Percentiles rank a stretch among this genome's conserved stretches.
phyloP scores from a whole-genome alignment of 2,113 vertebrate species.

The Callithrix jacchus region DNA sequence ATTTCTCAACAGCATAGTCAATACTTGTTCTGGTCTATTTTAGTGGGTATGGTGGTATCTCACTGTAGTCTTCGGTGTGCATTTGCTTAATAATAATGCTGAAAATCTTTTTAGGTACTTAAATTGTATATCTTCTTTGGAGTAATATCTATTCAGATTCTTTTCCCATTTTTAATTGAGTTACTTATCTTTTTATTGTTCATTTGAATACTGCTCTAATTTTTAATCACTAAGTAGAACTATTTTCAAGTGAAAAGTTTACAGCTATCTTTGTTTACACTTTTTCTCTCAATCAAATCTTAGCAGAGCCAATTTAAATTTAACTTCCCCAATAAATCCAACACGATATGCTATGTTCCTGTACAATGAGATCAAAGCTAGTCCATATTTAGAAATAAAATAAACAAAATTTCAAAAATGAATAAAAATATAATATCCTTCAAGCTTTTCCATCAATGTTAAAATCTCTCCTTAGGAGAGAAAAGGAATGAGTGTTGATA shows the following conservation, averaged over 20 bases:
- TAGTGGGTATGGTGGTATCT: neutral
- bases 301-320: slow-evolving; percentile 13
- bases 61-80: neutral
- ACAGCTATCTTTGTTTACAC: neutral
- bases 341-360: neutral
- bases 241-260: slow-evolving; percentile 33
- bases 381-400: neutral
- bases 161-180: slow-evolving; percentile 6
- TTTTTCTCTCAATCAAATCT: neutral
- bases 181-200: slow-evolving; percentile 30
- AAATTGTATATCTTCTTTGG: neutral
- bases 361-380: neutral
- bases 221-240: neutral
- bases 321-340: neutral
- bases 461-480: neutral
- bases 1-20: neutral
- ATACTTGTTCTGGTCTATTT: neutral
- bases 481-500: neutral
- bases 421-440: neutral
- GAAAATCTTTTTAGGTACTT: neutral
- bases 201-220: neutral
- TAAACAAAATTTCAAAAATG: slow-evolving; percentile 42
- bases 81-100: neutral
- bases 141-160: neutral
- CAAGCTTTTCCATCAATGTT: neutral